phyloP scores from a whole-genome alignment of 2,888 invertebrate species.

The Cryptophagus acutangulus region DNA sequence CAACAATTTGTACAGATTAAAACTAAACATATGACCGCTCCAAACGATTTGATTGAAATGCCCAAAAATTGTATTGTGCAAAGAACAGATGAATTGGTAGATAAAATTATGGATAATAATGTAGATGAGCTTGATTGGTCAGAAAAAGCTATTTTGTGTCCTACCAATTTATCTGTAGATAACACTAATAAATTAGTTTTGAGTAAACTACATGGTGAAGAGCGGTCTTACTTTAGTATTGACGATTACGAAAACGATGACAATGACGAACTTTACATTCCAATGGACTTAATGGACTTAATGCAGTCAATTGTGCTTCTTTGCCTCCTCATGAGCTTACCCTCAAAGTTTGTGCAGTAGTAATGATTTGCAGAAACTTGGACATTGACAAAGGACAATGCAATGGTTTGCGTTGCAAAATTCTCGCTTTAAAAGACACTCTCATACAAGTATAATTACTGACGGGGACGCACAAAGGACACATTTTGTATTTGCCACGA shows the following conservation, averaged over 20 bases:
- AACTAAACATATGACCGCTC: neutral
- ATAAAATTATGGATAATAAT: slow-evolving; percentile 6
- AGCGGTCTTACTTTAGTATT: slow-evolving; percentile 11
- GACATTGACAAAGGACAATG: slow-evolving; percentile 22
- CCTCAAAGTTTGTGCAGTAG: slow-evolving; percentile 23
- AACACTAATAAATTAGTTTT: slow-evolving; percentile 11
- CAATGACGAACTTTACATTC: slow-evolving; percentile 13
- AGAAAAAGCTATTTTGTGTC: slow-evolving; percentile 10
- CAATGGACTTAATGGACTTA: slow-evolving; percentile 14
- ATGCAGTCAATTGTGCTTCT: slow-evolving; percentile 21
- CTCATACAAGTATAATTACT: slow-evolving; percentile 11
- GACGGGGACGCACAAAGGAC: slow-evolving; percentile 11
- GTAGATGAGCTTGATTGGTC: neutral
- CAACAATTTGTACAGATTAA: slow-evolving; percentile 4
- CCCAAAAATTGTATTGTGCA: slow-evolving; percentile 7
- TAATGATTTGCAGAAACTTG: slow-evolving; percentile 28
- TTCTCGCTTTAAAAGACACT: slow-evolving; percentile 4
- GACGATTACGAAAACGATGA: slow-evolving; percentile 11
- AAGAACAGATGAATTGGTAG: neutral
- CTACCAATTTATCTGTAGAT: slow-evolving; percentile 12
- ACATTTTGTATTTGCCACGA: slow-evolving; percentile 12
- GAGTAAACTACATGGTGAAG: slow-evolving; percentile 8
- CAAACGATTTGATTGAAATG: slow-evolving; percentile 17
- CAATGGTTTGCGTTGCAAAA: slow-evolving; percentile 21
- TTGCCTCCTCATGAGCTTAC: slow-evolving; percentile 25